Evolutionary conservation across 2,113 vertebrate species (phyloP).

Genomic region (Emydura subglobosa): DNA sequence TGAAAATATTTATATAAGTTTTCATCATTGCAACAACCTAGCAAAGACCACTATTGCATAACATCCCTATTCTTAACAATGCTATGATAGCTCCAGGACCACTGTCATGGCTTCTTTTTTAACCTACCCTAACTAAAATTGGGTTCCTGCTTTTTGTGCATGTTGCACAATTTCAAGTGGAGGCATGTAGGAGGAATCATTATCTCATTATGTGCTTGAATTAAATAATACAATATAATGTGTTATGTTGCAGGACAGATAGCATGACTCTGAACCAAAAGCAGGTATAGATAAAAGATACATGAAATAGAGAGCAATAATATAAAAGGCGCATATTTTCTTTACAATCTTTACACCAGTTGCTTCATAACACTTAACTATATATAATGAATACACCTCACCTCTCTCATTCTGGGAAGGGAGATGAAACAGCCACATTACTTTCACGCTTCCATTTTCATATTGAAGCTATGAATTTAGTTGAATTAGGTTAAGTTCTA

Average conservation of each 20-base stretch:
- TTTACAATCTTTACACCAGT: not conserved
- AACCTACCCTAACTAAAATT: not conserved
- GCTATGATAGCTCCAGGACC: not conserved
- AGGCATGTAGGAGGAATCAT: not conserved
- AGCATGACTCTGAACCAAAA: not conserved
- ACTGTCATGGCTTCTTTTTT: not conserved
- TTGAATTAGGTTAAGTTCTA: slow-evolving; percentile 34
- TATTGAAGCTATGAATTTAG: not conserved
- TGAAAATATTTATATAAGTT: not conserved
- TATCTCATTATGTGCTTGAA: not conserved
- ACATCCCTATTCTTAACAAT: not conserved
- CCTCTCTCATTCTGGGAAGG: not conserved
- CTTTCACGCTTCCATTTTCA: not conserved
- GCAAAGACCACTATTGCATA: not conserved
- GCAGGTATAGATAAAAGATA: not conserved
- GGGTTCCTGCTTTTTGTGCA: not conserved
- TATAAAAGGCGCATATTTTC: not conserved
- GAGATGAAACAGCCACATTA: not conserved
- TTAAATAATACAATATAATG: slow-evolving; percentile 3
- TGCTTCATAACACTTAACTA: not conserved
- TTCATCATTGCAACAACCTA: not conserved
- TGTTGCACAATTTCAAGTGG: not conserved
- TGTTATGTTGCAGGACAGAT: not conserved
- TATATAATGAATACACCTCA: not conserved
- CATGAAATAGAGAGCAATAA: not conserved